Percentiles rank a stretch among this genome's conserved stretches.
Evolutionary conservation across 2,888 invertebrate species (phyloP).

Genomic region (Sceliomorpha sp.): DNA sequence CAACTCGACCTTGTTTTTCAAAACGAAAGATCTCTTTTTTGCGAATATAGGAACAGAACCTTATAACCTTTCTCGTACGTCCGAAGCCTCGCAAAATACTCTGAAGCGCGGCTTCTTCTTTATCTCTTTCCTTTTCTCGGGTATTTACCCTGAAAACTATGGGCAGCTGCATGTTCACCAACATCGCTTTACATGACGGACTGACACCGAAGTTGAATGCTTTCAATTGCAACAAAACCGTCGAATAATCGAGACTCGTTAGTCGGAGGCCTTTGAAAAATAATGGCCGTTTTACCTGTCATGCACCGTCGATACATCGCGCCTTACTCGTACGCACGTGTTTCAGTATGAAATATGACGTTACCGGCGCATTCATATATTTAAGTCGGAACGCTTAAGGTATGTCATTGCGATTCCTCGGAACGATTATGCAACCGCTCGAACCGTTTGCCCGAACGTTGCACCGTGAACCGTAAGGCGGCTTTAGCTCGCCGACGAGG

Average conservation of each 20-base stretch:
- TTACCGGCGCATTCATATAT: conserved; percentile 12
- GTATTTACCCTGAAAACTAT: conserved; percentile 9
- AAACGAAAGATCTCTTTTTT: too few species aligned
- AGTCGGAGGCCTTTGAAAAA: conserved; percentile 28
- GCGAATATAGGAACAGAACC: too few species aligned
- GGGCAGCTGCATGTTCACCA: conserved; percentile 18
- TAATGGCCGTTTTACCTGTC: conserved; percentile 13
- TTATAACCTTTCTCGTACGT: too few species aligned
- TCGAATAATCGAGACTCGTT: conserved; percentile 29
- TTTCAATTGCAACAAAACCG: conserved; percentile 6
- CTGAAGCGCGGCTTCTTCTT: too few species aligned
- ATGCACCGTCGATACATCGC: conserved; percentile 6
- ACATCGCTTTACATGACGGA: conserved; percentile 8
- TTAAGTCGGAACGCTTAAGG: conserved; percentile 6
- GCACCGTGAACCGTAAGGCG: conserved; percentile 16
- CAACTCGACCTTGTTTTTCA: too few species aligned
- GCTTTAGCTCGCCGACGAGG: conserved; percentile 11
- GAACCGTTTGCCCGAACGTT: conserved; percentile 14
- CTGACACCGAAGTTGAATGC: conserved; percentile 16
- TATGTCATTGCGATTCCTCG: conserved; percentile 8
- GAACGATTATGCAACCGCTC: conserved; percentile 21
- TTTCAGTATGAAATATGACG: conserved; percentile 25
- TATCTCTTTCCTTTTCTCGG: background rate
- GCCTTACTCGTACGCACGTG: conserved; percentile 6
- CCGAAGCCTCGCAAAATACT: too few species aligned